These are phyloP conservation scores for Lophius americanus DNA, from an alignment of 2,797 vertebrate genomes.

Conservation along the genomic window DNA sequence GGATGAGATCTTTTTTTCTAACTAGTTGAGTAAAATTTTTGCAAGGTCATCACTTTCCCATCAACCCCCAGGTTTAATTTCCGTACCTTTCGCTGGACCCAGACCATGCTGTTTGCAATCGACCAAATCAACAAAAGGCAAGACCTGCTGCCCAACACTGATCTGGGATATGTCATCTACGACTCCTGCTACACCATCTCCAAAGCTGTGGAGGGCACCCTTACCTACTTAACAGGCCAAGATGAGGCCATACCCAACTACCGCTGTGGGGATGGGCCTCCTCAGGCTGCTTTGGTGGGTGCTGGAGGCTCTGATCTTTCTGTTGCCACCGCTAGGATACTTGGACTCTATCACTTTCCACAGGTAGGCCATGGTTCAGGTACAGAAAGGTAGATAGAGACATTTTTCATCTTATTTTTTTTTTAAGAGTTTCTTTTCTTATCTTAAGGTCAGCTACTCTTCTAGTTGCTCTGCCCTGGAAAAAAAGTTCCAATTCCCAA, in stretches of 20 bases:
- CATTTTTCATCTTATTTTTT: not conserved
- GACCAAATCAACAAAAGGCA: conserved; percentile 81
- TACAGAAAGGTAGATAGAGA: not conserved
- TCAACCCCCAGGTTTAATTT: conserved; percentile 84
- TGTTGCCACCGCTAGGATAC: conserved; percentile 86
- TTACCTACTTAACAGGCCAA: conserved; percentile 87
- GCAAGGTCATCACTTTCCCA: not conserved
- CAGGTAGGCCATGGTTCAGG: conserved; percentile 72
- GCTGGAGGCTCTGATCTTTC: conserved; percentile 86
- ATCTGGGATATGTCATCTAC: conserved; percentile 88
- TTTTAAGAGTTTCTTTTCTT: not conserved
- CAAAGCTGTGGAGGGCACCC: conserved; percentile 86
- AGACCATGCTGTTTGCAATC: conserved; percentile 88
- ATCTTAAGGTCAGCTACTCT: conserved; percentile 83
- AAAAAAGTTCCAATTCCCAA: conserved; percentile 89
- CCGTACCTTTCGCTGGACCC: conserved; percentile 86
- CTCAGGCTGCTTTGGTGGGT: conserved; percentile 84
- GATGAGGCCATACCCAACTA: conserved; percentile 89
- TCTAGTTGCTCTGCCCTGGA: conserved; percentile 86
- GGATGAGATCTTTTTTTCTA: too few species aligned
- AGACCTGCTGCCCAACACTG: conserved; percentile 82
- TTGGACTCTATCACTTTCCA: conserved; percentile 88
- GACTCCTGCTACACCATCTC: conserved; percentile 89
- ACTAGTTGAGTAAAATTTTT: not conserved
- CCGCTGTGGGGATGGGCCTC: conserved; percentile 82